Evolutionary conservation across 2,113 vertebrate genomes (phyloP).

Genomic region (Hyla sarda): DNA sequence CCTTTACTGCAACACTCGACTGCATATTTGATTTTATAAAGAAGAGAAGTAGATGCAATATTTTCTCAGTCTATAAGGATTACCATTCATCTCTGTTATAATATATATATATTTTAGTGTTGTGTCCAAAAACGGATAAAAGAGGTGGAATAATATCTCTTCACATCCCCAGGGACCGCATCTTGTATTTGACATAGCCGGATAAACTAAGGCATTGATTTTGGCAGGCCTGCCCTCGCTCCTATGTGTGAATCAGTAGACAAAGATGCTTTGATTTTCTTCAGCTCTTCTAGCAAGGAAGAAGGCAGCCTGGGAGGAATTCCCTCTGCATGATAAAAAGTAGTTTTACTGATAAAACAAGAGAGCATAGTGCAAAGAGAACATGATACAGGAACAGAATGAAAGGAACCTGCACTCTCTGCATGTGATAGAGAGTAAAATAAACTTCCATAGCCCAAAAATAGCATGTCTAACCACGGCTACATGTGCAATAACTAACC

Average conservation of each 20-base stretch:
- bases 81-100: no score
- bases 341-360: slow-evolving; percentile 7
- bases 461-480: slow-evolving; percentile 1
- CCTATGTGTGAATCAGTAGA: slow-evolving; percentile 1
- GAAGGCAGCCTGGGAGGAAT: neutral
- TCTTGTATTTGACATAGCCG: neutral
- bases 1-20: no score
- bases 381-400: neutral
- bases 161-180: neutral
- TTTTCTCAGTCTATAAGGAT: no score
- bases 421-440: neutral
- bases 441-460: slow-evolving; percentile 3
- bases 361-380: neutral
- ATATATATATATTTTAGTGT: neutral
- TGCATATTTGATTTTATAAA: no score
- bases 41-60: no score
- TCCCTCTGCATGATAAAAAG: slow-evolving; percentile 18
- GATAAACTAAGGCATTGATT: neutral
- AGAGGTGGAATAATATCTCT: neutral
- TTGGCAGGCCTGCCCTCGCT: neutral
- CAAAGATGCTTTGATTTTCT: slow-evolving; percentile 27
- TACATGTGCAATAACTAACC: neutral
- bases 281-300: neutral
- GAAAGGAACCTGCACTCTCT: neutral
- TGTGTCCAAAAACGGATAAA: neutral